Evolutionary conservation across 2,888 invertebrate species (phyloP), one percentile per base, ranked within the genome.

Genomic region (Tribolium freemani): DNA sequence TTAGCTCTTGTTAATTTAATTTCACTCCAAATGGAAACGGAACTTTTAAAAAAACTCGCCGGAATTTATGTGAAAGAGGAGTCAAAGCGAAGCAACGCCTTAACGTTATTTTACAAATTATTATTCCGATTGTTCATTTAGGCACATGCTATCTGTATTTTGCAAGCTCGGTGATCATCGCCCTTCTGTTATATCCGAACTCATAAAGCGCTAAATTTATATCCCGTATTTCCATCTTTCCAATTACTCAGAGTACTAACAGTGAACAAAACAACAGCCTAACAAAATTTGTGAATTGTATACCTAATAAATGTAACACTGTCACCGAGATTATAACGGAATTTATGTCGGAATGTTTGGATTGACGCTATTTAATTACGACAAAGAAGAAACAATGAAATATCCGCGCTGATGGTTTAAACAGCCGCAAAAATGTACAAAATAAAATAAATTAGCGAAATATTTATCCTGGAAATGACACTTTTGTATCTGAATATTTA

Each of bases 121-220:
- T 38, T 38, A 3, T 26, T 1, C 26, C 5, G 5, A 26, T 5
- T 26, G 26, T 26, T 26, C 26, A 26, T 26, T 26, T 26, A 3
- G 11, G 51, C 16, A 13, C 38, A 8, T 38, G 5, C 38, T 9
- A 31, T 57, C 57, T 57, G 10, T 13, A 38, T 38, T 57, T 57
- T 38, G 31, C 38, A 13, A 57, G 13, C 5, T 57, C 57, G 11
- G 13, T 57, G 57, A 57, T 44, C 57, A 20, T 30, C 57, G 31
- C 11, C 56, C 31, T 56, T 57, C 38, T 60, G 60, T 60, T 60
- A 60, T 60, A 45, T 21, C 30, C 60, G 4, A 60, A 60, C 60
- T 60, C 48, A 60, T 60, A 60, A 60, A 60, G 48, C 48, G 48
- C 21, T 60, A 60, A 60, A 60, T 60, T 60, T 60, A 60, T 60